A percentile compares a stretch with the other conserved stretches of the same genome.
Conservation (phyloP, 2,888 invertebrate genomes). For the Lepetodrilus schrolli region DNA sequence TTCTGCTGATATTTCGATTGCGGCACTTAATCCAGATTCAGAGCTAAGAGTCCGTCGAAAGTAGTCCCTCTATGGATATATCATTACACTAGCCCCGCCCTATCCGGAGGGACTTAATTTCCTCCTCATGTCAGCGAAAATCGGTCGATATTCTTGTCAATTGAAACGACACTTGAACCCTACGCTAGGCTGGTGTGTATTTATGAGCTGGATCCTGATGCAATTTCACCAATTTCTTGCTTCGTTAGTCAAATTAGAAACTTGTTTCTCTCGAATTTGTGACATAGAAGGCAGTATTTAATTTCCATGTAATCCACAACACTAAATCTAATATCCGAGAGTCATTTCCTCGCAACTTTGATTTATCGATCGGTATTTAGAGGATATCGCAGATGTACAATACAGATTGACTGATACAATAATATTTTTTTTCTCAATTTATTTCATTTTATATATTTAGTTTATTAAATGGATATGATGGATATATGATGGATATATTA, state of each 20-base stretch:
- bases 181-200: neutral
- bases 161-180: neutral
- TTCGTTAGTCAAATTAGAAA: constrained; percentile 38
- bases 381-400: too few species aligned
- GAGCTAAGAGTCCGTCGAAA: neutral
- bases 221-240: constrained; percentile 38
- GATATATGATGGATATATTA: too few species aligned
- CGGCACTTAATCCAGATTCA: too few species aligned
- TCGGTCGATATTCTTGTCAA: neutral
- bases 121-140: neutral
- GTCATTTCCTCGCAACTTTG: neutral
- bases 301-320: constrained; percentile 22
- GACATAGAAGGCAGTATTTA: constrained; percentile 19
- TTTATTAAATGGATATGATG: too few species aligned
- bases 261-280: constrained; percentile 24
- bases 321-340: constrained; percentile 26
- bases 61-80: neutral
- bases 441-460: too few species aligned
- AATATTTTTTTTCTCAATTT: too few species aligned
- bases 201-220: constrained; percentile 35
- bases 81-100: constrained; percentile 7
- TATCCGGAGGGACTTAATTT: neutral
- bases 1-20: too few species aligned
- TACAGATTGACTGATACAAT: too few species aligned
- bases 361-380: neutral